These are phyloP conservation scores for Scrobipalpa atriplicella DNA, from an alignment of 2,888 invertebrate genomes.

Conservation along the genomic window DNA sequence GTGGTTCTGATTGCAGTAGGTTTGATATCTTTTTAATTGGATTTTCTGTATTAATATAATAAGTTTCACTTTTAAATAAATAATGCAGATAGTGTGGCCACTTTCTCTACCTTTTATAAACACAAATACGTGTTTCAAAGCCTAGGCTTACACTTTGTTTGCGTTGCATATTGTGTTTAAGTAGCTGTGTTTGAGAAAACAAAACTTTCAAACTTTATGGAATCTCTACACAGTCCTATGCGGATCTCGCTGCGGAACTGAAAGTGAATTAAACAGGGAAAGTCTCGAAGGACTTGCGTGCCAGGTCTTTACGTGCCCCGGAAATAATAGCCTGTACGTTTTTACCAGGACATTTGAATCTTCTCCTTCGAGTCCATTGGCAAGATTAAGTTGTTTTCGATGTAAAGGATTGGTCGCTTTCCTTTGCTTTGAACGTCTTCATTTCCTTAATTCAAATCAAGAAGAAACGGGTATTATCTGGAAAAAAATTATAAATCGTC, in stretches of 20 bases:
- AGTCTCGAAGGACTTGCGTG: slow-evolving; percentile 73
- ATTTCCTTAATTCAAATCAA: neutral
- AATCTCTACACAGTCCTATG: slow-evolving; percentile 38
- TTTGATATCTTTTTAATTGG: neutral
- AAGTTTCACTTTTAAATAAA: slow-evolving; percentile 13
- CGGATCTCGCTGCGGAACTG: slow-evolving; percentile 49
- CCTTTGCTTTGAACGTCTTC: neutral
- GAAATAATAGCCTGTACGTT: slow-evolving; percentile 4
- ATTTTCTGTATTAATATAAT: neutral
- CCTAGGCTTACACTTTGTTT: neutral
- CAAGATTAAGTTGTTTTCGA: neutral
- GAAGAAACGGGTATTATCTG: no score
- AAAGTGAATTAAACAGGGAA: slow-evolving; percentile 79
- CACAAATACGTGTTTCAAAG: neutral
- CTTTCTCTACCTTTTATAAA: slow-evolving; percentile 2
- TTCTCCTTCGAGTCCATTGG: neutral
- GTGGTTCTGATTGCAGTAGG: neutral
- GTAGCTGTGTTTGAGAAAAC: neutral
- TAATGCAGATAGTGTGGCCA: neutral
- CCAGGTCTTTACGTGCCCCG: slow-evolving; percentile 57
- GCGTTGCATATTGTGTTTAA: neutral
- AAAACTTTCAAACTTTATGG: slow-evolving; percentile 29
- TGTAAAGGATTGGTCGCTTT: neutral
- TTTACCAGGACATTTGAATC: slow-evolving; percentile 8
- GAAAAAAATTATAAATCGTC: no score